phyloP scores from a whole-genome alignment of 2,113 vertebrate genomes.

The Panthera tigris region DNA sequence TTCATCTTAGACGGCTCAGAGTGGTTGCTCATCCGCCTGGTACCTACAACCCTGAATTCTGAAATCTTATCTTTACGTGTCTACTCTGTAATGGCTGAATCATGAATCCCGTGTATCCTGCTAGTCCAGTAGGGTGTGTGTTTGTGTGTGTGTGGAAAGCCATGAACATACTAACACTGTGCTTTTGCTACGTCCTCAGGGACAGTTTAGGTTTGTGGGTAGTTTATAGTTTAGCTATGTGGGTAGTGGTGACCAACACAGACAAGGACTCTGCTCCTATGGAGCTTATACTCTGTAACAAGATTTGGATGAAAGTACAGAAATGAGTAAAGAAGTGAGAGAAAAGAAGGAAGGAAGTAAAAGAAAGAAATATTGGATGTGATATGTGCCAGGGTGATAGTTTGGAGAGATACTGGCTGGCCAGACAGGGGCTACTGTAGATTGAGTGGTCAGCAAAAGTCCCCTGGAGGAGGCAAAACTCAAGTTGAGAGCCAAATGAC shows the following conservation, averaged over 20 bases:
- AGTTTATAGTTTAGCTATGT: no score
- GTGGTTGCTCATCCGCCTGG: background rate
- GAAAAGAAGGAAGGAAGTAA: background rate
- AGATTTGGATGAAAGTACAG: background rate
- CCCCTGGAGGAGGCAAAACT: background rate
- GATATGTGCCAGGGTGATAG: background rate
- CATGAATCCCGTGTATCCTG: background rate
- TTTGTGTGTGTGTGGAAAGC: background rate
- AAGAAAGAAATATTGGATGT: background rate
- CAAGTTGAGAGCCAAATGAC: background rate
- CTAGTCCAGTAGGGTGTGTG: background rate
- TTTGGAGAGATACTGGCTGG: background rate
- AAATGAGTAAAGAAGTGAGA: background rate
- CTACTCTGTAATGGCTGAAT: background rate
- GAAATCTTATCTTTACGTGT: background rate
- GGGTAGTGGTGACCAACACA: background rate
- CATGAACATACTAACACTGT: background rate
- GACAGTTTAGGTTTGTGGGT: background rate
- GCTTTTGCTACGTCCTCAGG: background rate
- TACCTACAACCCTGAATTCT: background rate
- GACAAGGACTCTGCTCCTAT: background rate
- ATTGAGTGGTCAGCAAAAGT: background rate
- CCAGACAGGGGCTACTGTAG: background rate
- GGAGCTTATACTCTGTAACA: background rate
- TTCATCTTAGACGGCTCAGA: background rate